Evolutionary conservation across 2,888 invertebrate species (phyloP), one percentile per base, ranked within the genome.

Genomic region (Drosophila mercatorum): DNA sequence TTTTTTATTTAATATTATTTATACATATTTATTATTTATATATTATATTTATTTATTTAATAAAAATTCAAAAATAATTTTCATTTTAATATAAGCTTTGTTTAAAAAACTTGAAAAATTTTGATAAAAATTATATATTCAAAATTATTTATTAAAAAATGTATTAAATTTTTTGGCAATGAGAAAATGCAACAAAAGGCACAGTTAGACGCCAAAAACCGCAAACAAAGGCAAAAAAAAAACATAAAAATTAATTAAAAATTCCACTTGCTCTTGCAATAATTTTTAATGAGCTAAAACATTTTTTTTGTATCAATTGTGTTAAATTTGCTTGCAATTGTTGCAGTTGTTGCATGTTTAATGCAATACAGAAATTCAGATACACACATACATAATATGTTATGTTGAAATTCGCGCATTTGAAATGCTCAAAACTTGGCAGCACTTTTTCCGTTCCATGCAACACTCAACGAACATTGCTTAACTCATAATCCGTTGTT

Each of bases 221-320:
- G 2, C 5, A 6, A 22, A 46, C 11, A n/a, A 57, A 58, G 14
- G 22, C 26, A 26, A 47, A 12, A 34, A 17, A 61, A 63, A 17
- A 51, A 31, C 14, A 22, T 22, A 22, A 63, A 17, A 51, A 31
- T n/a, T 58, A 74, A 78, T 78, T 61, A 36, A 56, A 62, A 57
- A 49, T 57, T 38, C 5, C 26, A 51, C 7, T 5, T 28, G 58
- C 22, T 36, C 34, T 51, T 28, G 43, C 43, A 53, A 55, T 75
- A 28, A 72, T 65, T 65, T 56, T 56, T 69, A 72, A 69, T 72
- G 52, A 51, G 69, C 67, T 67, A 56, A 71, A 71, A 72, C 60
- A 66, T 72, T 75, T 72, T 61, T 61, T 71, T 68, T 80, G 53
- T 63, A 28, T 74, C 26, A 49, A 36, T 34, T 34, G 17, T 34